These are phyloP conservation scores for Avahi laniger DNA, from an alignment of 2,797 vertebrate species.

Conservation along the genomic window DNA sequence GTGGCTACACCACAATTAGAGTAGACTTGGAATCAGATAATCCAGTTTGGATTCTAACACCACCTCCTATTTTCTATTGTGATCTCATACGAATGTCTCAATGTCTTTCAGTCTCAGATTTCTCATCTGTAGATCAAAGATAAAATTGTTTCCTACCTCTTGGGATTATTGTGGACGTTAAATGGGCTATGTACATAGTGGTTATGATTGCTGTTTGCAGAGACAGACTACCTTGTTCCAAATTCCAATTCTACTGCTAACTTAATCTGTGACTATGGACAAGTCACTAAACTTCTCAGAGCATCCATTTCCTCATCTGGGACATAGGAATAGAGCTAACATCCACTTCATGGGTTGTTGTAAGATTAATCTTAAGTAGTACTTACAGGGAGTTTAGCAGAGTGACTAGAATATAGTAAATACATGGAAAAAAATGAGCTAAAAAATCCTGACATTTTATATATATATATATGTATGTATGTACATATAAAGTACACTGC, in stretches of 20 bases:
- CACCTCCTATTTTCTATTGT: neutral
- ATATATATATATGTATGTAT: too few species aligned
- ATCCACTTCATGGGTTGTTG: neutral
- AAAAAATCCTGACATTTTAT: neutral
- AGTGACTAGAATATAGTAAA: neutral
- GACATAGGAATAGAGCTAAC: neutral
- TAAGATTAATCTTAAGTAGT: neutral
- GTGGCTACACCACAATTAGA: neutral
- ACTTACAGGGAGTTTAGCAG: neutral
- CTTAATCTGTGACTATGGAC: neutral
- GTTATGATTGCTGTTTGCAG: neutral
- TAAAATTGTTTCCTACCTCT: neutral
- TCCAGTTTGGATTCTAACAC: neutral
- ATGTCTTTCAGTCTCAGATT: neutral
- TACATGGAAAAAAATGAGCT: neutral
- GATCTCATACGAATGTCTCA: neutral
- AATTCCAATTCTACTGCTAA: neutral
- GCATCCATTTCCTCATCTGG: neutral
- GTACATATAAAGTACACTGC: neutral
- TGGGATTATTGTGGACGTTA: neutral
- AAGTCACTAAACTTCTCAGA: neutral
- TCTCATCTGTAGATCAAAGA: neutral
- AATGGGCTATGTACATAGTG: neutral
- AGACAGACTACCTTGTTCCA: neutral
- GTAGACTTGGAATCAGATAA: neutral